Conservation (phyloP, 1,140 invertebrate genomes). For the Lycorma delicatula region DNA sequence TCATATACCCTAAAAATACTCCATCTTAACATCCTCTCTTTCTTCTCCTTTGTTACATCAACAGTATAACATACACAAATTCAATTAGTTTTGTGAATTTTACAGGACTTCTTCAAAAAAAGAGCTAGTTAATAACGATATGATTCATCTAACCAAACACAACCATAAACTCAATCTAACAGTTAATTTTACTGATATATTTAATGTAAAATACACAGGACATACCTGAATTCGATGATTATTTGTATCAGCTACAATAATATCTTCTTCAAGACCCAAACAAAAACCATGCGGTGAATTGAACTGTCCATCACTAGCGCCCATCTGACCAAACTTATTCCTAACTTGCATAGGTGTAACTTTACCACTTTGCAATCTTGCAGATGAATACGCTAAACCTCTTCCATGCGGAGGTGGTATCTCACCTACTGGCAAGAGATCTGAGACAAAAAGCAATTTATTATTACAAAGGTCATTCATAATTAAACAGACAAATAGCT, state of each 20-base stretch:
- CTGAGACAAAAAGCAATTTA: background rate
- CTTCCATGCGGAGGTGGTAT: background rate
- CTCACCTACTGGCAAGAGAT: background rate
- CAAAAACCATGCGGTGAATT: constrained; percentile 97
- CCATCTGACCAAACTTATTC: constrained; percentile 88
- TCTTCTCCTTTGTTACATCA: no score
- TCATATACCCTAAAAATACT: no score
- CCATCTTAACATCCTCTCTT: no score
- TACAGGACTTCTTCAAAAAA: no score
- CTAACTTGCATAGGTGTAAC: constrained; percentile 66
- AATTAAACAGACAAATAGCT: no score
- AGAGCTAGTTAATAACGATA: no score
- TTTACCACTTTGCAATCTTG: constrained; percentile 27
- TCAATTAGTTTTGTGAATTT: no score
- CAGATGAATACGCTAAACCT: constrained; percentile 8
- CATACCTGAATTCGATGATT: constrained; percentile 87
- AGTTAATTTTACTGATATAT: no score
- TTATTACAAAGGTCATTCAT: background rate
- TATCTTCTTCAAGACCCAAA: constrained; percentile 86
- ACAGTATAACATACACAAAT: no score
- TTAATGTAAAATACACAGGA: no score
- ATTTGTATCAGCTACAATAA: constrained; percentile 92
- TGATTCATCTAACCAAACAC: no score
- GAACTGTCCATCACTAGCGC: constrained; percentile 84
- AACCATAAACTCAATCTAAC: no score